Percentiles rank a stretch among this genome's conserved stretches.
Evolutionary conservation across 2,113 vertebrate genomes (phyloP).

Genomic region (Suncus etruscus): DNA sequence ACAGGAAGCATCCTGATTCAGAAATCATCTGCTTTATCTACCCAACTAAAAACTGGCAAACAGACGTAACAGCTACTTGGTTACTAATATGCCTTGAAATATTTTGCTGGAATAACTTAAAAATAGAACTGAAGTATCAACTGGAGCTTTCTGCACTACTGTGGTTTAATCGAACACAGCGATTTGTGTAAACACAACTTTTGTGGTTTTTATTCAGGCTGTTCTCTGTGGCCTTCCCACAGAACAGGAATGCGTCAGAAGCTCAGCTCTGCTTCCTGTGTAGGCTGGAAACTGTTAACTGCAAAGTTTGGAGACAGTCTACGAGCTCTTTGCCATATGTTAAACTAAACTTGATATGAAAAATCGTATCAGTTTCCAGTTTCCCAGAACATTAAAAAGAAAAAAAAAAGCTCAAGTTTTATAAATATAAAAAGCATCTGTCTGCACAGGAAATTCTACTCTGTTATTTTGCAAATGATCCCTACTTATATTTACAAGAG

Average conservation of each 20-base stretch:
- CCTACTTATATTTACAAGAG: constrained; percentile 66
- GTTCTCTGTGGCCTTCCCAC: constrained; percentile 63
- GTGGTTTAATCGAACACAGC: constrained; percentile 39
- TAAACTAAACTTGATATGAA: constrained; percentile 73
- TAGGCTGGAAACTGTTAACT: constrained; percentile 69
- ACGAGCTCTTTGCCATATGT: constrained; percentile 48
- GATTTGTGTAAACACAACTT: constrained; percentile 55
- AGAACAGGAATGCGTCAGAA: constrained; percentile 45
- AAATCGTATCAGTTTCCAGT: constrained; percentile 70
- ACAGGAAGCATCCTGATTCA: not conserved
- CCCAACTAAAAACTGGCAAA: constrained; percentile 18
- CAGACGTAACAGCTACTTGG: not conserved
- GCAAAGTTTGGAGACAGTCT: constrained; percentile 64
- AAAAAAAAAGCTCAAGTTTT: constrained; percentile 47
- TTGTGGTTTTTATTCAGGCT: constrained; percentile 57
- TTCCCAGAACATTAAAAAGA: constrained; percentile 68
- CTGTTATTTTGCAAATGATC: constrained; percentile 73
- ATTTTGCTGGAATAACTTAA: constrained; percentile 38
- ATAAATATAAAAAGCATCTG: constrained; percentile 78
- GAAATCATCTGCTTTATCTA: not conserved
- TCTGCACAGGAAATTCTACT: constrained; percentile 78
- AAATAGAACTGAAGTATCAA: constrained; percentile 53
- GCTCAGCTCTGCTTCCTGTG: constrained; percentile 73
- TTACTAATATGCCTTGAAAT: constrained; percentile 28
- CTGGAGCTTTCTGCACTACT: constrained; percentile 32